Conservation (phyloP, 30 jellyfish, hydroid and myxozoan species). For the Chrysaora quinquecirrha region DNA sequence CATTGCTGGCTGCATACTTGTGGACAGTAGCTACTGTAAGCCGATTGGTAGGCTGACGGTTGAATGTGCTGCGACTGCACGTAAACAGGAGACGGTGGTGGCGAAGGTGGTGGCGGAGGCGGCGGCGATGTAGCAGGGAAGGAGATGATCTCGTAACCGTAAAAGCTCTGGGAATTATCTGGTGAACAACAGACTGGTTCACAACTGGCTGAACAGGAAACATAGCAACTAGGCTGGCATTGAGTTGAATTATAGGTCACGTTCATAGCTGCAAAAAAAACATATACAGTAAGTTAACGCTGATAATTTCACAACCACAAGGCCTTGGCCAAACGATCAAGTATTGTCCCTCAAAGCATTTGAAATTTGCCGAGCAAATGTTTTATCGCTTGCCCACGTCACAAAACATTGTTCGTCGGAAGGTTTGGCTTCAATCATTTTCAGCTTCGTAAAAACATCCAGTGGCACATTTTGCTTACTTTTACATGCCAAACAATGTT, state of each 20-base stretch:
- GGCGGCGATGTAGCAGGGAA: slow-evolving; percentile 49
- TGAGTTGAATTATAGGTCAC: slow-evolving; percentile 85
- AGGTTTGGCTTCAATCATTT: no score
- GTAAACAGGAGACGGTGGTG: slow-evolving; percentile 74
- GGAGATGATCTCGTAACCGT: slow-evolving; percentile 79
- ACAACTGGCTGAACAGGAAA: slow-evolving; percentile 85
- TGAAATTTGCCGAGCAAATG: no score
- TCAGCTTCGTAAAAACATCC: no score
- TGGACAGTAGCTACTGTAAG: slow-evolving; percentile 57
- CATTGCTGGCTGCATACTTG: slow-evolving; percentile 68
- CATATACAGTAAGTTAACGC: no score
- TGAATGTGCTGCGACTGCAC: slow-evolving; percentile 51
- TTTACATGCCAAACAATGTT: no score
- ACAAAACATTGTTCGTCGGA: no score
- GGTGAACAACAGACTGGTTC: slow-evolving; percentile 96
- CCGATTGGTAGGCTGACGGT: slow-evolving; percentile 46
- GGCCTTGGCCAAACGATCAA: no score
- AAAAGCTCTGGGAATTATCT: slow-evolving; percentile 74
- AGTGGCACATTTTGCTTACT: no score
- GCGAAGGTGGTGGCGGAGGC: slow-evolving; percentile 68
- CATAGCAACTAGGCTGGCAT: slow-evolving; percentile 89
- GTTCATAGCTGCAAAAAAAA: slow-evolving; percentile 78
- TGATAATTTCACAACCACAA: no score
- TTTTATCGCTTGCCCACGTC: no score
- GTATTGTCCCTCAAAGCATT: no score